A percentile compares a stretch with the other conserved stretches of the same genome.
phyloP scores from a whole-genome alignment of 2,797 vertebrate genomes.

The Myiothlypis chrysogaster region DNA sequence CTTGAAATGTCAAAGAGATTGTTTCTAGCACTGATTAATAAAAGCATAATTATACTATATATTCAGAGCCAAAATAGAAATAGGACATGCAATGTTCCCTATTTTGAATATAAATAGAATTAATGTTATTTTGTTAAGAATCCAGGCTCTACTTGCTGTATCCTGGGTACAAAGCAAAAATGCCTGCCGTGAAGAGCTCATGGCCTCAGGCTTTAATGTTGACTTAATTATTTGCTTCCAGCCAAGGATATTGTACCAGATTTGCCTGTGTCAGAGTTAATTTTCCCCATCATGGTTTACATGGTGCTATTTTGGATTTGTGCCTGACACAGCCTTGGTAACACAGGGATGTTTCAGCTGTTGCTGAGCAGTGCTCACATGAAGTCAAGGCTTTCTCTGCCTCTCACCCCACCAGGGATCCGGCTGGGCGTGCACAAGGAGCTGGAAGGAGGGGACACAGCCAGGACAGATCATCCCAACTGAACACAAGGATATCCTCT shows the following conservation, averaged over 20 bases:
- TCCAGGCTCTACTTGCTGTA: background rate
- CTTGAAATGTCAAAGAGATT: constrained; percentile 22
- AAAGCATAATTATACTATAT: constrained; percentile 49
- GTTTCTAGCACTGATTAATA: constrained; percentile 57
- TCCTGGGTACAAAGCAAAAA: background rate
- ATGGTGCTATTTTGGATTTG: background rate
- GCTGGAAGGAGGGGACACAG: background rate
- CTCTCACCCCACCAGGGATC: accelerated
- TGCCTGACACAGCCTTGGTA: background rate
- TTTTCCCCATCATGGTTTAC: background rate
- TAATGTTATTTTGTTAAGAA: constrained; percentile 26
- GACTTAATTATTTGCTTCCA: background rate
- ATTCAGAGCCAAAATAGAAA: constrained; percentile 39
- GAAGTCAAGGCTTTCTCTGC: background rate
- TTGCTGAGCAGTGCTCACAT: background rate
- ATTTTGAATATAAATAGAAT: constrained; percentile 42
- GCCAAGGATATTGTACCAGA: background rate
- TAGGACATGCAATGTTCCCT: background rate
- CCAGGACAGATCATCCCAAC: accelerated
- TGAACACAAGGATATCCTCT: background rate
- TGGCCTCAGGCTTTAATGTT: background rate
- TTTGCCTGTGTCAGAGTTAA: background rate
- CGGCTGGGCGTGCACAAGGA: background rate
- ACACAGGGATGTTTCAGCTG: background rate
- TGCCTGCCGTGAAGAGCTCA: background rate